These are phyloP conservation scores for human DNA, from an alignment of 2,113 vertebrate species.

Conservation along the genomic window GRCh38 chr9:79647501-79648000, in stretches of 20 bases:
- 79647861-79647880: background rate
- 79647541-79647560: background rate
- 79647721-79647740: background rate
- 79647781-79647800: background rate
- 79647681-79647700: background rate
- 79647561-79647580: slow-evolving; percentile 3
- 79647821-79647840: background rate
- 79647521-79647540: background rate
- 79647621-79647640: background rate
- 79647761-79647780: too few species aligned
- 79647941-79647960: background rate
- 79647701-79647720: background rate
- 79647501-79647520: background rate
- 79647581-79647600: background rate
- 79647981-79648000: background rate
- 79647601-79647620: background rate
- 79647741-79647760: too few species aligned
- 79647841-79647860: background rate
- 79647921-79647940: background rate
- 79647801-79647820: background rate
- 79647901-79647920: background rate
- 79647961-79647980: background rate
- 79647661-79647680: background rate
- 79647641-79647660: background rate
- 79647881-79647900: background rate